Conservation (phyloP, 30 jellyfish, hydroid and myxozoan genomes). For the Pseudorhiza aurosa region DNA sequence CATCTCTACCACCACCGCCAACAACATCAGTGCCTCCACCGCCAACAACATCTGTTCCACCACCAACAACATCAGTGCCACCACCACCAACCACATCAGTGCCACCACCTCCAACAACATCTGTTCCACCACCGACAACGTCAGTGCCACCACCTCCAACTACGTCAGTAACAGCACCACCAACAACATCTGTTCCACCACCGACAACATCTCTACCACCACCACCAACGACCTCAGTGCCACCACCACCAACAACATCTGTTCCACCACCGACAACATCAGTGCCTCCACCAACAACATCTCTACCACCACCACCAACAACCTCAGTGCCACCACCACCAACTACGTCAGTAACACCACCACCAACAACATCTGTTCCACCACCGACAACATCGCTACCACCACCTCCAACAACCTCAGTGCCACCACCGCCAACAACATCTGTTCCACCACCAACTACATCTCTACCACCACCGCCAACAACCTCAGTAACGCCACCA, state of each 20-base stretch:
- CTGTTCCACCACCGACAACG: slow-evolving; percentile 29
- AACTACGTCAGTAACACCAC: background rate
- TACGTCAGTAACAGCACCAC: slow-evolving; percentile 1
- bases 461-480: slow-evolving; percentile 7
- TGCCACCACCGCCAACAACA: slow-evolving; percentile 13
- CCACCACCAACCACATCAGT: slow-evolving; percentile 22
- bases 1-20: slow-evolving; percentile 27
- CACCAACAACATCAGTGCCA: background rate
- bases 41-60: slow-evolving; percentile 15
- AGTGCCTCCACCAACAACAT: slow-evolving; percentile 15
- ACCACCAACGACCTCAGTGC: background rate
- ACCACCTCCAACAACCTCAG: slow-evolving; percentile 21
- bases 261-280: slow-evolving; percentile 36
- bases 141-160: slow-evolving; percentile 22
- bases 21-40: background rate
- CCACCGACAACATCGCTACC: background rate
- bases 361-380: slow-evolving; percentile 6
- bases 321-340: slow-evolving; percentile 12
- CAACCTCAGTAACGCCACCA: background rate
- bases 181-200: background rate
- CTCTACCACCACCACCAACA: slow-evolving; percentile 37
- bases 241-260: slow-evolving; percentile 2
- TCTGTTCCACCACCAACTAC: slow-evolving; percentile 22
- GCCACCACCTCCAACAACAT: slow-evolving; percentile 10
- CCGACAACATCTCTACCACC: background rate